Evolutionary conservation across 2,888 invertebrate genomes (phyloP), one percentile per base, ranked within the genome.

Genomic region (Catonia carolina): DNA sequence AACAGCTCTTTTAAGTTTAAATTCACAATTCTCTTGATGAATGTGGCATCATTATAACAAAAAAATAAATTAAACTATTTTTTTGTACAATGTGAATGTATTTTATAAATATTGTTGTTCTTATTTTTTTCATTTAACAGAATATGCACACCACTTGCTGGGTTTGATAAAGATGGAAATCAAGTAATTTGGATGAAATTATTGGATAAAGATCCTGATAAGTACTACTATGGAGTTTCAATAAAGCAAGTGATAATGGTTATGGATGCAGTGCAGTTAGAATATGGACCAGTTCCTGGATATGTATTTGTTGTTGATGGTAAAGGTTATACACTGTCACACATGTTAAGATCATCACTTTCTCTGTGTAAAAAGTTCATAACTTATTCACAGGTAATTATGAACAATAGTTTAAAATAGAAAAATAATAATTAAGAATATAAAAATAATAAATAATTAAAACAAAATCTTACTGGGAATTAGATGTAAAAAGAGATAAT

Each of bases 271-370:
- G 50, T 57, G 2, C 22, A 61, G 4, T 12, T 55, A 35, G 56
- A 60, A 20, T 39, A 58, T 33, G 65, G 63, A 1, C 54, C 61
- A 0, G 56, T 53, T 42, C 60, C 63, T 14, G 62, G 61, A 7
- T 65, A 63, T 58, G 51, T 63, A 1, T 54, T 63, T 27, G 50
- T 65, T 6, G 39, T 65, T 37, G 63, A 66, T 47, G 61, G 62
- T 12, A 47, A 60, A 10, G 62, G 62, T 3, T 35, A 63, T 39
- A 58, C 58, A 4, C 36, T 66, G 6, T 45, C 59, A 8, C 66
- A 66, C 47, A 45, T 62, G 5, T 56, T 63, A 14, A 56, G 60
- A 4, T 55, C 61, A 12, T 58, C 53, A 36, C 47, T 66, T 7
- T 59, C 63, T 7, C 33, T 60, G 23, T 55, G 62, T 14, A 51